Percentiles rank a stretch among this genome's conserved stretches.
phyloP scores from a whole-genome alignment of 2,888 invertebrate genomes.

The Nomada goodeniana region DNA sequence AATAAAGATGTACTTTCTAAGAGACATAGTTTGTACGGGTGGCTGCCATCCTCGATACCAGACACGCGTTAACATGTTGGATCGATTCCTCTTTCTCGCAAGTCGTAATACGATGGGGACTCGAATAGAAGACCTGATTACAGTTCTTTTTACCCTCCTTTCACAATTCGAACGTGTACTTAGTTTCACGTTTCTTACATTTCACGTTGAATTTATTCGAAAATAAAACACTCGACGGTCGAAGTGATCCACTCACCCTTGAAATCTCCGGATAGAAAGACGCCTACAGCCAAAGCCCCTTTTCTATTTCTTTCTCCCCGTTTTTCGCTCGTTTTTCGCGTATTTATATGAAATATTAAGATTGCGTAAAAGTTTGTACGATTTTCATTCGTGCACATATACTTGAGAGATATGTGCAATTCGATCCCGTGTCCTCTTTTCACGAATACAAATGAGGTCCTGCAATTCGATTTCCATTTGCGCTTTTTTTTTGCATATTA shows the following conservation, averaged over 20 bases:
- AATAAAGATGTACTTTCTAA: conserved; percentile 3
- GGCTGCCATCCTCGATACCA: conserved; percentile 68
- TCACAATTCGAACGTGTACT: neutral
- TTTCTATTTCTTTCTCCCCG: conserved; percentile 11
- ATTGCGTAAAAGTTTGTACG: neutral
- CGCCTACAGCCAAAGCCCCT: conserved; percentile 31
- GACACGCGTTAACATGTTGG: conserved; percentile 78
- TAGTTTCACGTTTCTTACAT: neutral
- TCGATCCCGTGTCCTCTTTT: neutral
- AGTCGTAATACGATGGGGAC: conserved; percentile 61
- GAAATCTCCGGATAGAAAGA: conserved; percentile 44
- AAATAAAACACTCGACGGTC: conserved; percentile 14
- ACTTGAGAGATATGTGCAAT: neutral
- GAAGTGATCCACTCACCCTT: conserved; percentile 40
- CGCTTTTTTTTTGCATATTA: conserved; percentile 11
- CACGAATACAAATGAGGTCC: conserved; percentile 28
- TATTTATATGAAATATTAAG: neutral
- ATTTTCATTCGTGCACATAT: neutral
- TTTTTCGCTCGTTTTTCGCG: neutral
- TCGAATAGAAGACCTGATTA: conserved; percentile 38
- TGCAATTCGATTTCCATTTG: conserved; percentile 29
- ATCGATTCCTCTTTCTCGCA: conserved; percentile 79
- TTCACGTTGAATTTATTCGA: neutral
- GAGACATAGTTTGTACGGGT: conserved; percentile 14
- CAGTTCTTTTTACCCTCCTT: neutral